A percentile compares a stretch with the other conserved stretches of the same genome.
These are phyloP conservation scores for Acanthaster planci DNA, from an alignment of 35 echinoderm and acorn worm genomes.

Conservation along the genomic window DNA sequence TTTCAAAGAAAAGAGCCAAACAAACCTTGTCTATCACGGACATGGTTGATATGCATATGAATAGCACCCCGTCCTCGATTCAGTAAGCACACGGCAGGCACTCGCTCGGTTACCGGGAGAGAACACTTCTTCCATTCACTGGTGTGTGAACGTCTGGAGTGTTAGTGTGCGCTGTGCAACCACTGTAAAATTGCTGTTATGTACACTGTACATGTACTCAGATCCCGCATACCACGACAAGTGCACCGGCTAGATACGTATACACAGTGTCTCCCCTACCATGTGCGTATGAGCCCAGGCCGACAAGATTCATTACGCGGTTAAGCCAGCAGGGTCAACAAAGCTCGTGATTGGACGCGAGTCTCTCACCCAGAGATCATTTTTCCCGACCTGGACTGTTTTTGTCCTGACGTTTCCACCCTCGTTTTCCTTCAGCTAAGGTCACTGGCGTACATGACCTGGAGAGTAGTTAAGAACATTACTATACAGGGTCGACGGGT, in stretches of 20 bases:
- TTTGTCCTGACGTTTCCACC: no score
- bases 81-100: neutral
- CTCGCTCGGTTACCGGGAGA: neutral
- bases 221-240: neutral
- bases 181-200: no score
- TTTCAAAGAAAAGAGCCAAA: neutral
- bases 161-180: no score
- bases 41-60: constrained; percentile 29
- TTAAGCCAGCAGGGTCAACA: no score
- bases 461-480: no score
- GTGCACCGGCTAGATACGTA: neutral
- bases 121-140: neutral
- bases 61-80: neutral
- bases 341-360: neutral
- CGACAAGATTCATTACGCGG: no score
- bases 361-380: neutral
- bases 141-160: neutral
- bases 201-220: neutral
- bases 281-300: neutral
- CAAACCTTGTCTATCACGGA: constrained; percentile 27
- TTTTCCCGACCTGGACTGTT: no score
- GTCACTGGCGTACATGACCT: no score
- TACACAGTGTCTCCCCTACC: neutral
- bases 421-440: no score
- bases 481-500: constrained; percentile 20